These are phyloP conservation scores for Alloscopus bannaensis DNA, from an alignment of 2,888 invertebrate species.

Conservation along the genomic window DNA sequence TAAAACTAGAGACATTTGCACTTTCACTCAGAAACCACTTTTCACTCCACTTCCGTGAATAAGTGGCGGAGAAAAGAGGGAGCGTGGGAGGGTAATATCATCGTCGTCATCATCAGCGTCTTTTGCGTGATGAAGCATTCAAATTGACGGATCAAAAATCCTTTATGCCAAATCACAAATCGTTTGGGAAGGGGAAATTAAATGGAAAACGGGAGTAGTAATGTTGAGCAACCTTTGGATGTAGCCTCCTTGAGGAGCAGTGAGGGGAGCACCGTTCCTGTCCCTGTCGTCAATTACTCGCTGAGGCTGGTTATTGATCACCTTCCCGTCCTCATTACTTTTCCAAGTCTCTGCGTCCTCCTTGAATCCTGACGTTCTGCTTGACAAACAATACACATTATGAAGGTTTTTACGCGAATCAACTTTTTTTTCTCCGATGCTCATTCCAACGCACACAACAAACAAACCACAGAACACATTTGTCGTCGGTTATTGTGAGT, in stretches of 20 bases:
- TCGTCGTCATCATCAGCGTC: too few relatives aligned
- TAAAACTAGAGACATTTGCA: too few relatives aligned
- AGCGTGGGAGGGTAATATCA: too few relatives aligned
- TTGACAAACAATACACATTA: too few relatives aligned
- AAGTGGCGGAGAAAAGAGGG: too few relatives aligned
- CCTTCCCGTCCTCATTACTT: slow-evolving; percentile 98
- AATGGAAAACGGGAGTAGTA: not conserved
- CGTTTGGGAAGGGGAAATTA: not conserved
- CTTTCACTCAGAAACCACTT: too few relatives aligned
- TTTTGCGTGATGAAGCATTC: slow-evolving; percentile 5
- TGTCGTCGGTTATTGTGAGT: too few relatives aligned
- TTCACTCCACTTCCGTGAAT: too few relatives aligned
- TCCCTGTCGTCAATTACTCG: slow-evolving; percentile 93
- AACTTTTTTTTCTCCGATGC: too few relatives aligned
- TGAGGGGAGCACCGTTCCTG: slow-evolving; percentile 80
- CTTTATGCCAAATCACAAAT: too few relatives aligned
- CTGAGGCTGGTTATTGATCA: slow-evolving; percentile 96
- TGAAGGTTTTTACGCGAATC: too few relatives aligned
- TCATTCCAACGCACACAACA: slow-evolving; percentile 1
- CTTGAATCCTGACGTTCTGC: slow-evolving; percentile 89
- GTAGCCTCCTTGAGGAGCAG: slow-evolving; percentile 90
- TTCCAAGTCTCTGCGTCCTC: slow-evolving; percentile 99
- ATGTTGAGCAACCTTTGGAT: slow-evolving; percentile 83
- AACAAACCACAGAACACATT: too few relatives aligned
- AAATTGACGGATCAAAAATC: not conserved